Evolutionary conservation across 35 echinoderm and acorn worm genomes (phyloP).

Genomic region (Patiria miniata): DNA sequence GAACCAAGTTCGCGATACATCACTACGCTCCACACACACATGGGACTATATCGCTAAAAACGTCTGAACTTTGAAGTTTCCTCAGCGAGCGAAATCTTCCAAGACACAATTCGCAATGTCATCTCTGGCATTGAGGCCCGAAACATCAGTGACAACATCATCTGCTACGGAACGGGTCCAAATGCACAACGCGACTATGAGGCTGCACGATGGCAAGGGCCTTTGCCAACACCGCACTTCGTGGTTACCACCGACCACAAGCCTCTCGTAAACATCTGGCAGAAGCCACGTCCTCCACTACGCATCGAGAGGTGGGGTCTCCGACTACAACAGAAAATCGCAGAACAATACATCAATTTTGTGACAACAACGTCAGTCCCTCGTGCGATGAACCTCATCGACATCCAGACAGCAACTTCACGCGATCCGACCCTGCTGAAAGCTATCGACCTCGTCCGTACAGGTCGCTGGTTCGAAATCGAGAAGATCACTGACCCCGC

Average conservation of each 20-base stretch:
- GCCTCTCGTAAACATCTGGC: slow-evolving; percentile 37
- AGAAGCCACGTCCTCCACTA: slow-evolving; percentile 4
- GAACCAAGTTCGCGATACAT: slow-evolving; percentile 58
- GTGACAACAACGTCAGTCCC: slow-evolving; percentile 47
- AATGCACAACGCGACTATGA: slow-evolving; percentile 29
- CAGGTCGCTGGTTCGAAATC: slow-evolving; percentile 25
- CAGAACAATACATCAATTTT: slow-evolving; percentile 65
- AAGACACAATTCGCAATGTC: background rate
- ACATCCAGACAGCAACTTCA: slow-evolving; percentile 46
- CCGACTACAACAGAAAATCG: slow-evolving; percentile 44
- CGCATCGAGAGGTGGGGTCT: slow-evolving; percentile 48
- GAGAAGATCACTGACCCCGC: background rate
- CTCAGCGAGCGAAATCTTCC: slow-evolving; percentile 9
- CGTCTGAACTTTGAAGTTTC: background rate
- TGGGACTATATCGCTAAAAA: slow-evolving; percentile 1
- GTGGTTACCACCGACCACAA: slow-evolving; percentile 55
- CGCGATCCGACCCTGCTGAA: slow-evolving; percentile 25
- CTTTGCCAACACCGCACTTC: slow-evolving; percentile 27
- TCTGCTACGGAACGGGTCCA: background rate
- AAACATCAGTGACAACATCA: slow-evolving; percentile 66
- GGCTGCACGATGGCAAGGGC: slow-evolving; percentile 25
- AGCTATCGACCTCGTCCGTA: slow-evolving; percentile 27
- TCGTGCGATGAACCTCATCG: slow-evolving; percentile 12
- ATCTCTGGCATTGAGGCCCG: slow-evolving; percentile 24
- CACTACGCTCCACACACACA: slow-evolving; percentile 67